phyloP scores from a whole-genome alignment of 2,113 vertebrate species.

The Microtus richardsoni region DNA sequence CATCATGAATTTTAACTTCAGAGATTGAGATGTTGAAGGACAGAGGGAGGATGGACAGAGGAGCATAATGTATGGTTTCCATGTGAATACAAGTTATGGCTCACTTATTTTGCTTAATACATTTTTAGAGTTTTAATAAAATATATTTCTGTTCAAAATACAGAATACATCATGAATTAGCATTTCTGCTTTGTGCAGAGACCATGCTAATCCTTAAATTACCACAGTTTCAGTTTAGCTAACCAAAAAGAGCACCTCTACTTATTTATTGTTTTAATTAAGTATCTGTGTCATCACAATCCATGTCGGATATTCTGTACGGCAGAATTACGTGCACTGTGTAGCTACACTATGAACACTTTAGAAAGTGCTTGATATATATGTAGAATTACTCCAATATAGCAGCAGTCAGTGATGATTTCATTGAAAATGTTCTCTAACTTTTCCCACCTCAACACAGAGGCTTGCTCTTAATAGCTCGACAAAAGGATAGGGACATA shows the following conservation, averaged over 20 bases:
- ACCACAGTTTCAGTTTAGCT: background rate
- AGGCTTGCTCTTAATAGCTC: background rate
- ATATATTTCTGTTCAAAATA: background rate
- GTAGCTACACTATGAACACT: background rate
- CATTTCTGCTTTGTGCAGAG: background rate
- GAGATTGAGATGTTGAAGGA: background rate
- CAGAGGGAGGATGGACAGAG: too few species aligned
- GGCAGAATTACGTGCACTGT: background rate
- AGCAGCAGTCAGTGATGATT: background rate
- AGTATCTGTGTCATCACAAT: background rate
- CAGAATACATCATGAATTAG: background rate
- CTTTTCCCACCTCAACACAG: background rate
- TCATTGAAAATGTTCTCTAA: background rate
- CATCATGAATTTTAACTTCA: slow-evolving; percentile 23
- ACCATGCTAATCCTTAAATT: background rate
- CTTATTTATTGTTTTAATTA: background rate
- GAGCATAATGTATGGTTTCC: background rate
- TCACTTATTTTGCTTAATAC: background rate
- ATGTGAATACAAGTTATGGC: background rate
- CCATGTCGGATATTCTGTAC: background rate
- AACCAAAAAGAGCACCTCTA: background rate
- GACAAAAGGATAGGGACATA: background rate
- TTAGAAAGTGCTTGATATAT: background rate
- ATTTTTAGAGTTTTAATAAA: background rate
- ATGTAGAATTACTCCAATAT: background rate